Percentiles rank a stretch among this genome's conserved stretches.
Evolutionary conservation across 2,797 vertebrate species (phyloP).

Genomic region (Pipistrellus kuhlii): DNA sequence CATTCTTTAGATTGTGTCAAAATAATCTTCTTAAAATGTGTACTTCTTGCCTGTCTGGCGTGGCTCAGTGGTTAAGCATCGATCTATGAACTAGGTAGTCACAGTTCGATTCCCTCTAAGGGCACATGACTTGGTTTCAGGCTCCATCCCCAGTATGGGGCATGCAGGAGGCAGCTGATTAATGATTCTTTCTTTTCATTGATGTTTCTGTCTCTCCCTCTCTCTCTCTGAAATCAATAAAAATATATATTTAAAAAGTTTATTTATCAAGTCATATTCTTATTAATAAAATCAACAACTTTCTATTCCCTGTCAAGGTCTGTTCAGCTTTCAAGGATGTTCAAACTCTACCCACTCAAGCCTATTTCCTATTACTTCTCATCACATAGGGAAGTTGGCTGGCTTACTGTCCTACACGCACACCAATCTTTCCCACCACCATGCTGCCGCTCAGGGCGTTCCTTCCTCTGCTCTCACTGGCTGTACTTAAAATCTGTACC

Average conservation of each 20-base stretch:
- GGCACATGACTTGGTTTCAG: too few relatives aligned
- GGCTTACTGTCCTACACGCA: neutral
- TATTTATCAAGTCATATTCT: neutral
- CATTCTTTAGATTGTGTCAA: neutral
- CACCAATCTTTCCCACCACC: neutral
- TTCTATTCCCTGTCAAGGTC: neutral
- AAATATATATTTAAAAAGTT: neutral
- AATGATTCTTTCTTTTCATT: too few relatives aligned
- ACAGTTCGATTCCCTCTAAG: too few relatives aligned
- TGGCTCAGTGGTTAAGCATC: too few relatives aligned
- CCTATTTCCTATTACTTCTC: neutral
- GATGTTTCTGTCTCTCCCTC: too few relatives aligned
- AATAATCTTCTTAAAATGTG: conserved; percentile 5
- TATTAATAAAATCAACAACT: conserved; percentile 14
- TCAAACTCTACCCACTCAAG: neutral
- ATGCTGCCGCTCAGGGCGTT: neutral
- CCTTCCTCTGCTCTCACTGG: neutral
- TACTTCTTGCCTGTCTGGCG: neutral
- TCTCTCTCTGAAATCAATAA: too few relatives aligned
- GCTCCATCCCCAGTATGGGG: too few relatives aligned
- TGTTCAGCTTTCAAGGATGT: conserved; percentile 3
- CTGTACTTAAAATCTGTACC: neutral
- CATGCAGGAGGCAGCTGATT: too few relatives aligned
- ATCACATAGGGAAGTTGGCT: neutral
- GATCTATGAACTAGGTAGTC: too few relatives aligned